These are phyloP conservation scores for Taxidea taxus DNA, from an alignment of 2,113 vertebrate genomes.

Conservation along the genomic window DNA sequence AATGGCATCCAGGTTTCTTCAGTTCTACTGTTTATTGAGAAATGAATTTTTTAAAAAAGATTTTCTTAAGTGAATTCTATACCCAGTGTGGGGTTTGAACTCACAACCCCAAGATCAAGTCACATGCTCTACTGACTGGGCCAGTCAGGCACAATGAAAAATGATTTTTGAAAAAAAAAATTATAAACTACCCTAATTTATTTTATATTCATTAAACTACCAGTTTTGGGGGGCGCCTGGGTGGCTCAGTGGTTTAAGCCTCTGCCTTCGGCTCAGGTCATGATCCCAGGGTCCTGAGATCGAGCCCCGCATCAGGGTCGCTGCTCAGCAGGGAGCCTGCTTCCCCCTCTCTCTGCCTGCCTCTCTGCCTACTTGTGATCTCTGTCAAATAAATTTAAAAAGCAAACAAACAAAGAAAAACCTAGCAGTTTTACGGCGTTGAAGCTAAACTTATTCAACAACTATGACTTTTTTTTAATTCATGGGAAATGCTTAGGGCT, in stretches of 20 bases:
- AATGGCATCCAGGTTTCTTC: not conserved
- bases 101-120: not conserved
- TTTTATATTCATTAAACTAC: not conserved
- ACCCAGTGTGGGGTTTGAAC: not conserved
- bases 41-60: not conserved
- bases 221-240: too few relatives aligned
- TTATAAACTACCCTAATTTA: not conserved
- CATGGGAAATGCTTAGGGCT: not conserved
- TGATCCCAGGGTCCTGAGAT: too few relatives aligned
- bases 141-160: not conserved
- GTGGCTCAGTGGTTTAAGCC: too few relatives aligned
- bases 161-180: not conserved
- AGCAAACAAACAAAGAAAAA: too few relatives aligned
- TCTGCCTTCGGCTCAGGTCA: too few relatives aligned
- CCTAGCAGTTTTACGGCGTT: not conserved
- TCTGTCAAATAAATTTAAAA: too few relatives aligned
- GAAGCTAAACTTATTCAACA: conserved; percentile 6
- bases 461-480: not conserved
- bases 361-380: too few relatives aligned
- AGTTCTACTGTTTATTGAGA: not conserved
- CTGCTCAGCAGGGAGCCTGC: too few relatives aligned
- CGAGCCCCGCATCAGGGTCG: too few relatives aligned
- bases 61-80: not conserved
- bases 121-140: not conserved
- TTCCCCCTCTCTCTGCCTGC: too few relatives aligned